Percentiles rank a stretch among this genome's conserved stretches.
Evolutionary conservation across 2,888 invertebrate species (phyloP).

Genomic region (Allygus modestus): DNA sequence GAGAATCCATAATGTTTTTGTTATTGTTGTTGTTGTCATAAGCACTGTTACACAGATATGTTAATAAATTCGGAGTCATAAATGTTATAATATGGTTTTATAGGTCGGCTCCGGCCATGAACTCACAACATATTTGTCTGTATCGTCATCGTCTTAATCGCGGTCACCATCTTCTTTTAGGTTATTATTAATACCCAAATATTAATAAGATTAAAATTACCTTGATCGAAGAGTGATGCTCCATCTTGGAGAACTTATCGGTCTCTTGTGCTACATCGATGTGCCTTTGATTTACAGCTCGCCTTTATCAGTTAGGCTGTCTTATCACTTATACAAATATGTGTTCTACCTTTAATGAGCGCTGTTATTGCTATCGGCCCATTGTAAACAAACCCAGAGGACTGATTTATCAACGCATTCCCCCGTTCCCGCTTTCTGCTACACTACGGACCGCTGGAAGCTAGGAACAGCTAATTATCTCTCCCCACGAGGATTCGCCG

Average conservation of each 20-base stretch:
- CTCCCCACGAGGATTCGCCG: no score
- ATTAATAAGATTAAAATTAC: constrained; percentile 12
- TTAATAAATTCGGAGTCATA: background rate
- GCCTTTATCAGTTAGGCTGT: constrained; percentile 21
- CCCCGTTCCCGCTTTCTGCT: no score
- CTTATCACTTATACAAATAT: constrained; percentile 26
- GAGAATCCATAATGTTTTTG: constrained; percentile 15
- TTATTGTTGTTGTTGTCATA: constrained; percentile 14
- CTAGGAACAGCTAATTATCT: no score
- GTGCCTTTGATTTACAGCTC: constrained; percentile 41
- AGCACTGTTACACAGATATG: background rate
- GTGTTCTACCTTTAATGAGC: constrained; percentile 32
- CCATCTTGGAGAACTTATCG: constrained; percentile 45
- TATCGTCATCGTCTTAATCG: background rate
- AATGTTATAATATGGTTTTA: background rate
- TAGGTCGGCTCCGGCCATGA: background rate
- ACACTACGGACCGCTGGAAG: no score
- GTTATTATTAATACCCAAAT: constrained; percentile 23
- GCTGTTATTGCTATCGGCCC: constrained; percentile 30
- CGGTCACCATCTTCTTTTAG: constrained; percentile 3
- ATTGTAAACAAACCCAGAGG: constrained; percentile 8
- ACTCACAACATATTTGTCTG: background rate
- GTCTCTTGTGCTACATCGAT: constrained; percentile 43
- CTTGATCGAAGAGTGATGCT: constrained; percentile 45
- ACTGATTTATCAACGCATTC: constrained; percentile 37